Base-by-base conservation (phyloP, 2,888 invertebrate species). In the Eurytoma californica region DNA sequence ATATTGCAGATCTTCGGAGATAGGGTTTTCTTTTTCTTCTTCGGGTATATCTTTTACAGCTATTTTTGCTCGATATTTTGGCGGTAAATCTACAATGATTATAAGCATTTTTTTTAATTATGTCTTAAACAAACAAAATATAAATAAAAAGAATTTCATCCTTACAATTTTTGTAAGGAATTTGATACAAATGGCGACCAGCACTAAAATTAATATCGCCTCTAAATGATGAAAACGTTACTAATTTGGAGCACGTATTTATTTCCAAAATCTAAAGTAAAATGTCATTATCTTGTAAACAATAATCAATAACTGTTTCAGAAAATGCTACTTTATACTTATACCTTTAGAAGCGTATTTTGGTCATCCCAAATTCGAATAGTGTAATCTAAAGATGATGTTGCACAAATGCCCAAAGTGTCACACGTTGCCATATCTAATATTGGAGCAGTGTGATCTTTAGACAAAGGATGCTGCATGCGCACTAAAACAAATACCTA, bases 151-250 rank as follows among this genome's bases (percentile, higher is more conserved):
- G 13, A 61, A 3, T 18, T 47, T 20, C 24, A 69, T 28, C 18
- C 79, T 82, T 79, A 86, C 86, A 84, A 80, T 86, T 86, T 72
- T 83, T 75, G 20, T 83, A 76, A 2, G 85, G 82, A 69, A 86
- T 83, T 79, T 81, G 82, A 72, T 85, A 86, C 13, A 86, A 79
- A 76, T 86, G 84, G 74, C 82, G 84, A 0, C 84, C 84, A 65
- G 84, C 85, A 28, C 83, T 77, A 61, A 86, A 86, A 60, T 85
- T 81, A 16, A 86, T 84, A 55, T 86, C 86, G 4, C 86, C 85
- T 7, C 79, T 70, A 13, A 72, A 16, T 0, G 86, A 86, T 14
- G 85, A 84, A 80, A 86, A 86, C 18, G 76, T 69, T 20, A 84
- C 73, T 2, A 20, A 16, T 39, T 12, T 47, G 12, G 83, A 81